phyloP scores from a whole-genome alignment of 2,113 vertebrate genomes.

The Neodontobutis hainanensis region DNA sequence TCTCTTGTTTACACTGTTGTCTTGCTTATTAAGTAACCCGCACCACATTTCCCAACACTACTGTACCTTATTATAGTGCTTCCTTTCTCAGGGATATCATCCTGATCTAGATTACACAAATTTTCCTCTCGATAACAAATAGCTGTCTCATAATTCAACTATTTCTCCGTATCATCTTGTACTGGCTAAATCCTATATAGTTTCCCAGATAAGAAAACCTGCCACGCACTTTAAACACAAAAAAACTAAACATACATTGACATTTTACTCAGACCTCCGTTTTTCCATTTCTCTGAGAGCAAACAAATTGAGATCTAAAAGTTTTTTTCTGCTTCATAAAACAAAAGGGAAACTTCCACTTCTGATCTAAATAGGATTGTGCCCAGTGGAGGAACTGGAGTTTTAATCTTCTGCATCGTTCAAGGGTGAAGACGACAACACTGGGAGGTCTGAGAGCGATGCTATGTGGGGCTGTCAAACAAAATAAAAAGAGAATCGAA shows the following conservation, averaged over 20 bases:
- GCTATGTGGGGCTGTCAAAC: too few species aligned
- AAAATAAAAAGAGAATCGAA: too few species aligned
- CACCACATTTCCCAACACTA: too few species aligned
- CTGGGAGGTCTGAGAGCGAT: conserved; percentile 12
- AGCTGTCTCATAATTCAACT: neutral
- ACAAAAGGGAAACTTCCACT: conserved; percentile 6
- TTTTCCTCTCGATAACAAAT: conserved; percentile 11
- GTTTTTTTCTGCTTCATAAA: conserved; percentile 11
- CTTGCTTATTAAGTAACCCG: neutral
- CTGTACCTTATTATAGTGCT: too few species aligned
- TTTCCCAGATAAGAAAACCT: conserved; percentile 7
- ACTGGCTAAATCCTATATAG: conserved; percentile 10
- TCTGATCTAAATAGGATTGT: conserved; percentile 17
- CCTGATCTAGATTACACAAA: neutral
- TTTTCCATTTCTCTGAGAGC: conserved; percentile 12
- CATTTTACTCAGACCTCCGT: conserved; percentile 4
- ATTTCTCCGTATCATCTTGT: conserved; percentile 17
- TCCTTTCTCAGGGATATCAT: neutral
- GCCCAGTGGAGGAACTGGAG: conserved; percentile 5
- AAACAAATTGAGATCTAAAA: neutral
- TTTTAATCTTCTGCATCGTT: conserved; percentile 35
- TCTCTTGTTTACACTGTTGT: conserved; percentile 15
- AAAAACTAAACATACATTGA: neutral
- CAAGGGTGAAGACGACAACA: conserved; percentile 26
- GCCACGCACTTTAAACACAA: conserved; percentile 23